Evolutionary conservation across 2,888 invertebrate genomes (phyloP).

Genomic region (Clusia tigrina): DNA sequence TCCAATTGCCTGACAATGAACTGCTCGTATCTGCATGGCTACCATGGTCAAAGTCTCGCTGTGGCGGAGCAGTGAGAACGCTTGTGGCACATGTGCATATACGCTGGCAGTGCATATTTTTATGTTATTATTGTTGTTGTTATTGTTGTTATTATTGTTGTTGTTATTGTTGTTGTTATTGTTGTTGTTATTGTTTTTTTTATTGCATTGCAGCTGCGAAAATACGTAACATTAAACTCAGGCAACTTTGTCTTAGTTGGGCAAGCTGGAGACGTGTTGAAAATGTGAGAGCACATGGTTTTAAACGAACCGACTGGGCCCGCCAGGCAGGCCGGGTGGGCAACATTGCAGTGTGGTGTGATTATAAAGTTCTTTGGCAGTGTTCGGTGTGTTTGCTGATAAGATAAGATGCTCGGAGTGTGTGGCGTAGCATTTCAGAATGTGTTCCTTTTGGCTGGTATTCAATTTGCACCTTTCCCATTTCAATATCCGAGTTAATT

Average conservation of each 20-base stretch:
- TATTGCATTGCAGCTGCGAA: conserved; percentile 2
- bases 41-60: not conserved
- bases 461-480: too few species aligned
- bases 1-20: not conserved
- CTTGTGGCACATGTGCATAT: not conserved
- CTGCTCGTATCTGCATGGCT: not conserved
- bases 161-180: conserved; percentile 40
- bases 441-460: not conserved
- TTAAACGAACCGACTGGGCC: too few species aligned
- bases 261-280: not conserved
- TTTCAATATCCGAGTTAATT: not conserved
- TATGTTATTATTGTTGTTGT: conserved; percentile 22
- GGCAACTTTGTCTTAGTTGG: not conserved
- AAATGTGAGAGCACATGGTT: too few species aligned
- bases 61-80: not conserved
- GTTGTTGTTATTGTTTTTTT: conserved; percentile 44
- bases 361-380: not conserved
- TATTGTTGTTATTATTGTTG: conserved; percentile 28
- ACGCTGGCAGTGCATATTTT: not conserved
- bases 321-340: too few species aligned
- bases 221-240: conserved; percentile 4
- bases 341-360: not conserved
- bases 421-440: not conserved
- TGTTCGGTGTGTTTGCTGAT: too few species aligned
- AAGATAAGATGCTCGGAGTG: not conserved